Conservation (phyloP, 2,113 vertebrate species). For the Bagarius yarrelli region DNA sequence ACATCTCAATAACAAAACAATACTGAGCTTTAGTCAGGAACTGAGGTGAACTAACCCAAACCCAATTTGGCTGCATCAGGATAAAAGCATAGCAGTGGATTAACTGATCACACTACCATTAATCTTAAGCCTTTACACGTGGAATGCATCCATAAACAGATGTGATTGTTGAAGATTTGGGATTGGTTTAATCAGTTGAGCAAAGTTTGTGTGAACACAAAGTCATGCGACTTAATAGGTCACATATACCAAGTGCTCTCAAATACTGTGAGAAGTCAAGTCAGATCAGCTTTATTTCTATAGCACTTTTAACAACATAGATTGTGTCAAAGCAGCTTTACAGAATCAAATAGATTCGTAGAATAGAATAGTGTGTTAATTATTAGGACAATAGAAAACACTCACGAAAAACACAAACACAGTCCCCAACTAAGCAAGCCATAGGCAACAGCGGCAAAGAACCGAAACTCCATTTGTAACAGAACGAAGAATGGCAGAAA, state of each 20-base stretch:
- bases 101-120: slow-evolving; percentile 8
- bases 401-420: too few species aligned
- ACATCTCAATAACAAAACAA: slow-evolving; percentile 41
- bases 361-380: too few species aligned
- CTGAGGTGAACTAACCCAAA: slow-evolving; percentile 14
- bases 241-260: neutral
- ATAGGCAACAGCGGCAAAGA: too few species aligned
- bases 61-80: slow-evolving; percentile 1
- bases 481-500: too few species aligned
- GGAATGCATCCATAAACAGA: neutral
- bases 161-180: neutral
- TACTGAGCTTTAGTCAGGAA: slow-evolving; percentile 27
- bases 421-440: too few species aligned
- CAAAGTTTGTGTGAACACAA: neutral
- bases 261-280: neutral
- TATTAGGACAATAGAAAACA: too few species aligned
- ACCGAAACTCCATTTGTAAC: too few species aligned
- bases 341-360: too few species aligned
- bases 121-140: neutral
- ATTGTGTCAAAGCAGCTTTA: too few species aligned
- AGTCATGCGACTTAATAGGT: neutral
- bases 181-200: too few species aligned
- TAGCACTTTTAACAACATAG: too few species aligned
- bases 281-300: too few species aligned
- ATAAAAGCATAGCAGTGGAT: slow-evolving; percentile 6